Base-by-base conservation (phyloP, 2,888 invertebrate species). In the Melanophora roralis region DNA sequence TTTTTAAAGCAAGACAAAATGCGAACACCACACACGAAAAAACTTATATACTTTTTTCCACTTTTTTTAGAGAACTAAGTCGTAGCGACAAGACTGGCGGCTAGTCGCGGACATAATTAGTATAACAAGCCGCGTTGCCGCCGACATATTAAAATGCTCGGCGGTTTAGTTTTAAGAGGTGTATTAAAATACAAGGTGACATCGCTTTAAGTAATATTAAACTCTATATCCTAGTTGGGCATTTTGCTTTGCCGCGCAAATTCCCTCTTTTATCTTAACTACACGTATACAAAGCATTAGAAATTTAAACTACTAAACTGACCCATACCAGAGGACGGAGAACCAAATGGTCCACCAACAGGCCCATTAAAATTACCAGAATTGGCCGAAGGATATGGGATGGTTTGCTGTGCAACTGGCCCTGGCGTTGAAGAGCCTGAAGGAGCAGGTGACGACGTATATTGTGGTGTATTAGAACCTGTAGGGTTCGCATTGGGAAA, bases 391-490 rank as follows among this genome's bases (percentile, higher is more conserved):
- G 90, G 92, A 78, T 91, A 91, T 79, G 91, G 91, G 76, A 91
- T 91, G 86, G 89, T 90, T 85, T 92, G 92, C 65, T 93, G 93
- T 74, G 93, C 93, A 67, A 92, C 92, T 21, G 94, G 95, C 78
- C 95, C 96, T 8, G 96, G 96, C 45, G 96, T 95, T 84, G 96
- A 96, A 60, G 94, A 93, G 86, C 93, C 96, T 86, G 93, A 96
- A 84, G 95, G 96, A 86, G 94, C 95, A 85, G 96, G 96, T 82
- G 96, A 96, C 86, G 96, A 95, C 85, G 95, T 95, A 90, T 95
- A 96, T 91, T 94, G 96, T 86, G 94, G 96, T 87, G 92, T 96
- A 89, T 92, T 95, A 87, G 93, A 95, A 86, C 92, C 95, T 85
- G 92, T 95, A 88, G 92, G 95, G 88, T 92, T 92, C 84, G 94